Conservation (phyloP, 2,888 invertebrate species). For the Drosophila niveifrons region DNA sequence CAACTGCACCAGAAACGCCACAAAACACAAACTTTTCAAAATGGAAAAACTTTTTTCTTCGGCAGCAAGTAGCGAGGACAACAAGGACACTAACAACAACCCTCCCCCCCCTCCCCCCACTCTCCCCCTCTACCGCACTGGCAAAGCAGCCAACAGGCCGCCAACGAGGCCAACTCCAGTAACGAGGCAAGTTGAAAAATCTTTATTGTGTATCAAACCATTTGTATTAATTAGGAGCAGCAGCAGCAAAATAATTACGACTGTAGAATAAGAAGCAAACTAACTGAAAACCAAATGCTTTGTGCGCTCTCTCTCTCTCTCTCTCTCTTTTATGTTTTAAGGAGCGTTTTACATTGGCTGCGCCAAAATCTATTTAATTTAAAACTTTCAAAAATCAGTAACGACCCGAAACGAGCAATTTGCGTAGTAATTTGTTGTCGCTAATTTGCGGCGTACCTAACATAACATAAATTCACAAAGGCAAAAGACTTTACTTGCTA, state of each 20-base stretch:
- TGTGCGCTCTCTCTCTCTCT: conserved; percentile 33
- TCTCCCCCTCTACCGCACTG: not conserved
- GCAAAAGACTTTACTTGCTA: no score
- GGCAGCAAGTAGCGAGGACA: conserved; percentile 49
- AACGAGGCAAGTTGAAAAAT: conserved; percentile 81
- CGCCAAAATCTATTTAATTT: conserved; percentile 50
- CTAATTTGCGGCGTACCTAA: not conserved
- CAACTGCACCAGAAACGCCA: conserved; percentile 66
- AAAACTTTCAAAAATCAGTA: conserved; percentile 37
- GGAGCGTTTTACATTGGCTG: conserved; percentile 26
- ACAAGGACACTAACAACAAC: conserved; percentile 61
- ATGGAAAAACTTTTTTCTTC: conserved; percentile 80
- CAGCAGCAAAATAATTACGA: conserved; percentile 79
- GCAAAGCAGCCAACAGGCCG: not conserved
- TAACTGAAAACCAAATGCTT: conserved; percentile 57
- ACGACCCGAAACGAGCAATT: not conserved
- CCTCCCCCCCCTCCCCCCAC: conserved; percentile 1
- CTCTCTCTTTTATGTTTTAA: conserved; percentile 50
- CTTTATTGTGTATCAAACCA: conserved; percentile 83
- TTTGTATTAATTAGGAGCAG: conserved; percentile 83
- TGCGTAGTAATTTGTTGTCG: not conserved
- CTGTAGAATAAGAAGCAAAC: conserved; percentile 57
- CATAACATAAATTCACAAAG: not conserved
- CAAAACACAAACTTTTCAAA: conserved; percentile 76
- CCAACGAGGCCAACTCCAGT: conserved; percentile 49